Base-by-base conservation (phyloP, 1,140 invertebrate genomes). In the Macrostomum lignano region DNA sequence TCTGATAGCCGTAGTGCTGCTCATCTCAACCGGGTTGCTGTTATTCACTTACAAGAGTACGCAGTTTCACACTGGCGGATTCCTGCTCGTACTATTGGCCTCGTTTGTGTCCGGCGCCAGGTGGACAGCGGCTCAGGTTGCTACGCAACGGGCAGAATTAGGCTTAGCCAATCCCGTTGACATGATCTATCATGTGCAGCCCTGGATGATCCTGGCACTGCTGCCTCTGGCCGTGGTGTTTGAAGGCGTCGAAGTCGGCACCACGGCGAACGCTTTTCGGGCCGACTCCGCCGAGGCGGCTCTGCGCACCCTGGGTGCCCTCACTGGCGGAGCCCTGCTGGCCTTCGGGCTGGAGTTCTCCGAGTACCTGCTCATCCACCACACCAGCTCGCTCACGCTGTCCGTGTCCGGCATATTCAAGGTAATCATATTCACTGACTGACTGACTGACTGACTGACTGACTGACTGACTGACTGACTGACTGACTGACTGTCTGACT, bases 101-200 rank as follows among this genome's bases (percentile, higher is more conserved):
- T 31, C 32, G 33, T 40, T 54, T 14, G 46, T 58, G 38, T 67
- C 79, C 50, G 88, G 88, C 19, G 53, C 94, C 10, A 65, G 88
- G 28, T 94, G 88, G 88, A 88, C 81, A n/a, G 69, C 91, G 44
- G 73, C 81, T 1, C 88, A 96, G 60, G 60, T 93, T 24, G 65
- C 94, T 10, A 76, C 91, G 68, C 86, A 94, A 56, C n/a, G n/a
- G n/a, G n/a, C n/a, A n/a, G n/a, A n/a, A 15, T 9, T 28, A 28
- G 79, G 78, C 9, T 62, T 93, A 21, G 67, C 68, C 35, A 82
- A 86, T 63, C 88, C 88, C 3, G 60, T 94, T 21, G 86, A 96
- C 48, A 91, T 94, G 78, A 79, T 96, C 41, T 94, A 78, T 55
- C 74, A 93, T 53, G 73, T 94, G 52, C 86, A 96, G 49, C 82